Percentiles rank a stretch among this genome's conserved stretches.
These are phyloP conservation scores for Xiphias gladius DNA, from an alignment of 2,113 vertebrate genomes.

Conservation along the genomic window DNA sequence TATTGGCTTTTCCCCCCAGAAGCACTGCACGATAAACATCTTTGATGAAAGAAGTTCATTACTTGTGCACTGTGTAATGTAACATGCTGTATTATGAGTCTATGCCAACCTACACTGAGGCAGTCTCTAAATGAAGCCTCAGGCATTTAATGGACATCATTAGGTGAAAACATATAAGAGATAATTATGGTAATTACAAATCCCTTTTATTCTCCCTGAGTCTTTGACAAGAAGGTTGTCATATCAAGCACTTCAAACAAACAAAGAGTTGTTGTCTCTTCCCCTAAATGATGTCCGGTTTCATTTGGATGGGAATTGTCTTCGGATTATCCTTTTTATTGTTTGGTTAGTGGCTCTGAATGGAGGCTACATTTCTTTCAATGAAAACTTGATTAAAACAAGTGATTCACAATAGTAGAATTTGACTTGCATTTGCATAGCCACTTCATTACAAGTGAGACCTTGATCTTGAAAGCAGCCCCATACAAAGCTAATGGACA, in stretches of 20 bases:
- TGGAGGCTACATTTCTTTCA: constrained; percentile 70
- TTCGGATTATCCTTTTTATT: constrained; percentile 80
- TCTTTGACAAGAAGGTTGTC: constrained; percentile 84
- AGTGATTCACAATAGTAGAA: constrained; percentile 75
- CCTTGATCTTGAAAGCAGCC: constrained; percentile 82
- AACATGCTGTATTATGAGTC: constrained; percentile 77
- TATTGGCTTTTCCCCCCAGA: constrained; percentile 80
- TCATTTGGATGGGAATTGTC: constrained; percentile 80
- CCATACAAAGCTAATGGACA: constrained; percentile 79
- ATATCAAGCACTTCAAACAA: constrained; percentile 84
- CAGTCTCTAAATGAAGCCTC: constrained; percentile 76
- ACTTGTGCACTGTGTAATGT: constrained; percentile 76
- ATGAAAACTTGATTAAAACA: constrained; percentile 80
- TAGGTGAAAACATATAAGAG: constrained; percentile 85
- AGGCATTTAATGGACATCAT: constrained; percentile 82
- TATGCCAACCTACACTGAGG: constrained; percentile 76
- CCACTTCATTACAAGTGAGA: constrained; percentile 82
- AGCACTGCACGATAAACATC: constrained; percentile 80
- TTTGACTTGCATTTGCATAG: constrained; percentile 78
- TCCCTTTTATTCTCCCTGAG: constrained; percentile 82
- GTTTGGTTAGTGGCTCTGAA: constrained; percentile 72
- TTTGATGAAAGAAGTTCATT: constrained; percentile 85
- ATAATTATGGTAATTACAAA: constrained; percentile 86
- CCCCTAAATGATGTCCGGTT: constrained; percentile 80
- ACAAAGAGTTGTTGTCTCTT: constrained; percentile 83